phyloP scores from a whole-genome alignment of 1,140 invertebrate species.

The Polypedilum vanderplanki region DNA sequence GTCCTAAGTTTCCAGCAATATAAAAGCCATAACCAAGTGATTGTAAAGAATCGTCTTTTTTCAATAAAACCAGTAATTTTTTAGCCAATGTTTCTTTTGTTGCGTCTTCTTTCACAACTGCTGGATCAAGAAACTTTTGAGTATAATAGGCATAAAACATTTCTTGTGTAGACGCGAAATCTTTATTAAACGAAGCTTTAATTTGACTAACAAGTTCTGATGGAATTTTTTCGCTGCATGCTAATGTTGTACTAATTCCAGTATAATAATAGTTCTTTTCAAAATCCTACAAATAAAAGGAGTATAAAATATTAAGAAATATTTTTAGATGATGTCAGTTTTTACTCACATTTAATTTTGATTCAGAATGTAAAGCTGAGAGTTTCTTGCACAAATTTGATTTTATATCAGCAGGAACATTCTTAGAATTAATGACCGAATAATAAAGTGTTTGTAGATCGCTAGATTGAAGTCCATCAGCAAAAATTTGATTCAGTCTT shows the following conservation, averaged over 20 bases:
- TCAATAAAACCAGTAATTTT: constrained; percentile 57
- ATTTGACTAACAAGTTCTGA: constrained; percentile 37
- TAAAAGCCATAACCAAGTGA: constrained; percentile 73
- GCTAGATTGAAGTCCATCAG: constrained; percentile 39
- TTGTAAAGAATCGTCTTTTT: constrained; percentile 67
- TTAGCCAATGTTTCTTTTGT: constrained; percentile 55
- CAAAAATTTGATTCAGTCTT: constrained; percentile 41
- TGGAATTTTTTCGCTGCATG: constrained; percentile 36
- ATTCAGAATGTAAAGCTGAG: constrained; percentile 36
- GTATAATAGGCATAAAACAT: constrained; percentile 39
- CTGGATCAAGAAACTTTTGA: constrained; percentile 37
- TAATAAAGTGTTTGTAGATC: constrained; percentile 42
- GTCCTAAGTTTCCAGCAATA: constrained; percentile 61
- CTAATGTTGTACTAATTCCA: constrained; percentile 39
- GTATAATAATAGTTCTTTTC: constrained; percentile 43
- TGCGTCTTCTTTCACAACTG: constrained; percentile 39
- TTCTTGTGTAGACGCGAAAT: constrained; percentile 37
- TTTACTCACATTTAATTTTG: constrained; percentile 41
- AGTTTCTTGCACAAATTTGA: constrained; percentile 38
- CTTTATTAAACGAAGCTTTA: constrained; percentile 35
- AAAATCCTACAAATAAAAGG: constrained; percentile 36
- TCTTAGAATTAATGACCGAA: constrained; percentile 38
- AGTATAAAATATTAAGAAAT: background rate
- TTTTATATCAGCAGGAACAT: constrained; percentile 36
- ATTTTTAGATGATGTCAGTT: constrained; percentile 21